Evolutionary conservation across 1,140 invertebrate species (phyloP).

Genomic region (Stegodyphus dumicola): DNA sequence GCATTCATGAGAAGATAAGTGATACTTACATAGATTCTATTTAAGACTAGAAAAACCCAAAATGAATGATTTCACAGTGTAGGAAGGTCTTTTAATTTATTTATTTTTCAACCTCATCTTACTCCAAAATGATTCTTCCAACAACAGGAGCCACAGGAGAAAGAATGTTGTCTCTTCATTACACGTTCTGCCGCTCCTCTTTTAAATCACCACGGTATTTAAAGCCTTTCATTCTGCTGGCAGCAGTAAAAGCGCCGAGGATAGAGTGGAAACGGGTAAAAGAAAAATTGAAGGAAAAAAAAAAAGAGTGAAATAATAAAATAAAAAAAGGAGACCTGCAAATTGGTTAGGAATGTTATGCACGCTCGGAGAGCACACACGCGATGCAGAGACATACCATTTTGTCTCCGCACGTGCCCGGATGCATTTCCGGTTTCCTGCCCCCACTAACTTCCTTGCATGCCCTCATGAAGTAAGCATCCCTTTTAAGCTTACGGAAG

Average conservation of each 20-base stretch:
- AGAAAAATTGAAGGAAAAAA: not conserved
- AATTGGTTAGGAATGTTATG: not conserved
- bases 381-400: not conserved
- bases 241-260: too few species aligned
- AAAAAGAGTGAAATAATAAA: not conserved
- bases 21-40: too few species aligned
- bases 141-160: too few species aligned
- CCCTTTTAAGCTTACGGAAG: not conserved
- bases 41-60: too few species aligned
- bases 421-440: not conserved
- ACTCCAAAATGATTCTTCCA: too few species aligned
- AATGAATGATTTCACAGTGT: too few species aligned
- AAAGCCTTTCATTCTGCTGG: not conserved
- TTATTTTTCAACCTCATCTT: too few species aligned
- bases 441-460: not conserved
- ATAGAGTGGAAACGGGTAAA: not conserved
- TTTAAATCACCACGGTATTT: not conserved
- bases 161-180: not conserved
- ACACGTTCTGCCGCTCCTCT: not conserved
- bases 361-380: not conserved
- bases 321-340: not conserved
- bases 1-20: too few species aligned
- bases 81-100: too few species aligned
- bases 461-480: not conserved
- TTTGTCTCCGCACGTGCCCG: slow-evolving; percentile 1